These are phyloP conservation scores for Oceanodroma leucorhoa DNA, from an alignment of 2,797 vertebrate genomes.

Conservation along the genomic window DNA sequence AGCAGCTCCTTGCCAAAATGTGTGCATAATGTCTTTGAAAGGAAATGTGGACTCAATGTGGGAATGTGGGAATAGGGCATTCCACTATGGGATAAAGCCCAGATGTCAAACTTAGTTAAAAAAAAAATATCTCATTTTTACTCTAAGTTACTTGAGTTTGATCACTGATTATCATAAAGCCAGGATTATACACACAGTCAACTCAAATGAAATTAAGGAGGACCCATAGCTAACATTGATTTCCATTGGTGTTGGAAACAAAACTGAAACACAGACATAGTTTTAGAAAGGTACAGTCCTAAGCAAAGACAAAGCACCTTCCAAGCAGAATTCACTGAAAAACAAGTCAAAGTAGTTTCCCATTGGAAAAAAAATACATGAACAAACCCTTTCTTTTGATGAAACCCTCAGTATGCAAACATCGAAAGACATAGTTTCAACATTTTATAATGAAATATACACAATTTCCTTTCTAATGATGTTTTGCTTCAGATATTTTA, in stretches of 20 bases:
- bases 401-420: neutral
- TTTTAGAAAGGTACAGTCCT: neutral
- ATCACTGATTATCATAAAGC: neutral
- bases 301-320: neutral
- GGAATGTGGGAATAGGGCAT: neutral
- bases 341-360: neutral
- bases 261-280: neutral
- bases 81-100: neutral
- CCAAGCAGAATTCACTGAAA: neutral
- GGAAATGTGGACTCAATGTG: neutral
- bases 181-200: neutral
- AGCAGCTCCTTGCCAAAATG: neutral
- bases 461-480: neutral
- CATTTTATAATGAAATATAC: neutral
- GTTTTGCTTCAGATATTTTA: neutral
- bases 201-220: neutral
- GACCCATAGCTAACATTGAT: neutral
- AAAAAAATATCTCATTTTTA: neutral
- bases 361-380: neutral
- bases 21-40: neutral
- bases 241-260: neutral
- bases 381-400: neutral
- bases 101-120: neutral
- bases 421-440: neutral
- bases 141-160: neutral